Conservation (phyloP, 64 coral and sea anemone species). For the Stichodactyla helianthus region DNA sequence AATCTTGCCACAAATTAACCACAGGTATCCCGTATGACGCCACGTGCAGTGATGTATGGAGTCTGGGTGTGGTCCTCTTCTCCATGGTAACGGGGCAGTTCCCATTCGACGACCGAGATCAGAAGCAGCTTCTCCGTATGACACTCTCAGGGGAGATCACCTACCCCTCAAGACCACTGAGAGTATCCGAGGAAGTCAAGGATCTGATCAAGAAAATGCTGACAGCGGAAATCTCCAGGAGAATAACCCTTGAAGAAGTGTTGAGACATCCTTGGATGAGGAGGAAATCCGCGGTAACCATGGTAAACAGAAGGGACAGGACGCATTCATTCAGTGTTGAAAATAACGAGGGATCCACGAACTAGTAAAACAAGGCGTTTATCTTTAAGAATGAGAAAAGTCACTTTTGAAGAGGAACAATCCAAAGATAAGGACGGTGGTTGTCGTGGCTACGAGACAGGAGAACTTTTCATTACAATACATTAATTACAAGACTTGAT, state of each 20-base stretch:
- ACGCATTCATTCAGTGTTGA: background rate
- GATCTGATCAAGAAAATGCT: slow-evolving; percentile 53
- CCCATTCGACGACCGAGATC: slow-evolving; percentile 77
- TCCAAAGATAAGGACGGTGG: too few relatives aligned
- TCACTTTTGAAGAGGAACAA: too few relatives aligned
- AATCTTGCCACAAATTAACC: background rate
- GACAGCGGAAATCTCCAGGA: slow-evolving; percentile 14
- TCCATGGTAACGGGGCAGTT: slow-evolving; percentile 76
- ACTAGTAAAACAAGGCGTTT: background rate
- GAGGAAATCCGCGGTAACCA: background rate
- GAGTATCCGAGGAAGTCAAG: slow-evolving; percentile 36
- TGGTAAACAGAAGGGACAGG: background rate
- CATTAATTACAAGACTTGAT: too few relatives aligned
- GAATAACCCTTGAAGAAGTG: slow-evolving; percentile 34
- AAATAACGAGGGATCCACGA: background rate
- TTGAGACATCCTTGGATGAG: slow-evolving; percentile 50
- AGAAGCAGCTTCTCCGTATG: slow-evolving; percentile 55
- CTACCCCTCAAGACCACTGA: background rate
- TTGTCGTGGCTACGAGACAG: too few relatives aligned
- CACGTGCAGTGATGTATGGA: slow-evolving; percentile 69
- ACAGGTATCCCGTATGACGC: slow-evolving; percentile 88
- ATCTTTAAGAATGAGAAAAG: too few relatives aligned
- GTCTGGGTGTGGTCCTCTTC: slow-evolving; percentile 78
- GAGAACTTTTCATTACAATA: too few relatives aligned
- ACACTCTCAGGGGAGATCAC: slow-evolving; percentile 62